Percentiles rank a stretch among this genome's conserved stretches.
Evolutionary conservation across 2,888 invertebrate species (phyloP).

Genomic region (Capitulum mitella): DNA sequence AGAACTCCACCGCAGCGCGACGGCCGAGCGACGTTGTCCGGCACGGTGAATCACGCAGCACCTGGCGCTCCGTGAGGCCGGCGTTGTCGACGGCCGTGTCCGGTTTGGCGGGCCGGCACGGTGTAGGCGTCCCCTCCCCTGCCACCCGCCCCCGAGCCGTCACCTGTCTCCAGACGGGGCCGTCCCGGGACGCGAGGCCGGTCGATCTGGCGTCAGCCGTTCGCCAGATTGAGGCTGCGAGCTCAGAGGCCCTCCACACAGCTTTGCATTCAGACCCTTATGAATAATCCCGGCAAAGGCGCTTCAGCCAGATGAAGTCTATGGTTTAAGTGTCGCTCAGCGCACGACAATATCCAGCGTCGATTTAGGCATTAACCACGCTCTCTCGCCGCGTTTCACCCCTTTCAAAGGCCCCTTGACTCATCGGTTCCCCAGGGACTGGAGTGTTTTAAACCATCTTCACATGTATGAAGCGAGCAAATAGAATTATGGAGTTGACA

Average conservation of each 20-base stretch:
- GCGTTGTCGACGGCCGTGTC: too few relatives aligned
- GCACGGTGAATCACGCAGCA: too few relatives aligned
- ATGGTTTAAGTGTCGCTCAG: background rate
- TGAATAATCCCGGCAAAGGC: slow-evolving; percentile 6
- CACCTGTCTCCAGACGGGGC: too few relatives aligned
- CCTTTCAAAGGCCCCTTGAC: background rate
- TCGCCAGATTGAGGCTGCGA: background rate
- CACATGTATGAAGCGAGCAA: slow-evolving; percentile 23
- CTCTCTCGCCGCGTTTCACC: background rate
- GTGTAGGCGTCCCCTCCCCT: too few relatives aligned
- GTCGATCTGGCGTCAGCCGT: background rate
- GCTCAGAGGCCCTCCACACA: background rate
- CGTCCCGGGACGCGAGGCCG: too few relatives aligned
- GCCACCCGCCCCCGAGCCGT: too few relatives aligned
- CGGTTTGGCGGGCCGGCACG: too few relatives aligned
- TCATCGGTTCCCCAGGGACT: background rate
- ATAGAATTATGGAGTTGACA: slow-evolving; percentile 25
- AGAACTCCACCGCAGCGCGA: too few relatives aligned
- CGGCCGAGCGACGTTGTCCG: too few relatives aligned
- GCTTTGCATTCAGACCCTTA: background rate
- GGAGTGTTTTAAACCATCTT: slow-evolving; percentile 21
- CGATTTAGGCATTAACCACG: slow-evolving; percentile 20
- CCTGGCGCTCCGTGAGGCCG: too few relatives aligned
- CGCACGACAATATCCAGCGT: background rate
- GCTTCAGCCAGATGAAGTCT: background rate